Evolutionary conservation across 2,113 vertebrate species (phyloP), one percentile per base, ranked within the genome.

Genomic region (Theristicus caerulescens): DNA sequence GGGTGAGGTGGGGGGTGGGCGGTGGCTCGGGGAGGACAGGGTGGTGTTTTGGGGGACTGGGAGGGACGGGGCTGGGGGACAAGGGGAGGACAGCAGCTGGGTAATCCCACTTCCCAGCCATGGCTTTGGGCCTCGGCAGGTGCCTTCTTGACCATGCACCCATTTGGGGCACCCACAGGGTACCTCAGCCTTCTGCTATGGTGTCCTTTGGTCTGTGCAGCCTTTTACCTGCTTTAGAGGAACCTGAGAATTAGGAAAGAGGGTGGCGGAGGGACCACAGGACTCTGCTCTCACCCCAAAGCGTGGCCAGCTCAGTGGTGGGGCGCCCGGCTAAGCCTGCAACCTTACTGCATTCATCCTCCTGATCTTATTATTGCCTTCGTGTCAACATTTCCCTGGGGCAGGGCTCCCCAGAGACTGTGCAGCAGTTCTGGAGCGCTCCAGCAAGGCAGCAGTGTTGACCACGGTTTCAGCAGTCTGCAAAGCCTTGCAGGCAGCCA

Each of bases 291-390:
- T 58, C 36, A 8, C 7, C 4, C 6, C 6, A 2, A 22, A 51
- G 3, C 0, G 0, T 20, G 64, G 20, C 18, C 27, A 72, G 42
- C 34, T 69, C 58, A 17, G n/a, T 1, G 3, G 8, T 15, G 47
- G n/a, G 13, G 4, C 1, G 1, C 24, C 4, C 11, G 0, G 0
- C 42, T 47, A 47, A 67, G 34, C 26, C 67, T 66, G 42, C 44
- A 78, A 6, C 29, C 36, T 66, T 34, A 27, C n/a, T n/a, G 16
- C 46, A 10, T 7, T 31, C 10, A 8, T 46, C 9, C 24, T 64
- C 5, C 38, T 38, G 36, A 16, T n/a, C 36, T 73, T 8, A 1
- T 46, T 34, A 32, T 6, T 55, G 25, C 38, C 25, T 80, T 47
- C 26, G 4, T 10, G 40, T 11, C 82, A 61, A 7, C 17, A 29